phyloP scores from a whole-genome alignment of 2,113 vertebrate species.

The Corythoichthys haematopterus region DNA sequence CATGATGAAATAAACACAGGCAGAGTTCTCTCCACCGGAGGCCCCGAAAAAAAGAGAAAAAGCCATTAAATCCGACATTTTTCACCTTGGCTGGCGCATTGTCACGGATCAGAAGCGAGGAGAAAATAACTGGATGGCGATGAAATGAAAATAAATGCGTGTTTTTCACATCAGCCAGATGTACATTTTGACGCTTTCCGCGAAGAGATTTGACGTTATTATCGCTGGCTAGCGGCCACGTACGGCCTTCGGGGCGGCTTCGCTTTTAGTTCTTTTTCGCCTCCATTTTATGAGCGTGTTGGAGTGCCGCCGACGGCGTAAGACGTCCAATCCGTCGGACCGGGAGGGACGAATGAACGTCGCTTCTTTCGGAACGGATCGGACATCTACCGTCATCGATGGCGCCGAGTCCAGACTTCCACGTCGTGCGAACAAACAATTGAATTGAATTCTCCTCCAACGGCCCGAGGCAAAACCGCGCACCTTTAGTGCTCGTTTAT shows the following conservation, averaged over 20 bases:
- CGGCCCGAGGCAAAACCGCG: neutral
- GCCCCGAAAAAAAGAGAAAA: conserved; percentile 16
- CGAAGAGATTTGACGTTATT: too few relatives aligned
- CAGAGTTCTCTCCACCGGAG: neutral
- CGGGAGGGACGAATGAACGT: too few relatives aligned
- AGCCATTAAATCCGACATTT: conserved; percentile 45
- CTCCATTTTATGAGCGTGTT: too few relatives aligned
- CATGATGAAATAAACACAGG: neutral
- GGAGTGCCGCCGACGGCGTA: too few relatives aligned
- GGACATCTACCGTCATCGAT: too few relatives aligned
- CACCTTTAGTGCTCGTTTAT: conserved; percentile 26
- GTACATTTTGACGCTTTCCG: neutral
- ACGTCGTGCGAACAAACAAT: neutral
- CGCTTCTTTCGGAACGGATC: too few relatives aligned
- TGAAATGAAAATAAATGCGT: neutral
- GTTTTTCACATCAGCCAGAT: neutral
- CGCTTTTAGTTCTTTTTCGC: too few relatives aligned
- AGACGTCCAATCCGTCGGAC: too few relatives aligned
- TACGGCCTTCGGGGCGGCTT: too few relatives aligned
- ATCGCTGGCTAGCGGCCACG: too few relatives aligned
- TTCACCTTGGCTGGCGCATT: conserved; percentile 25
- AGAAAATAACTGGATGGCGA: neutral
- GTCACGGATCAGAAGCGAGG: conserved; percentile 24
- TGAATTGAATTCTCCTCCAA: neutral
- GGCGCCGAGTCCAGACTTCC: too few relatives aligned